Evolutionary conservation across 2,113 vertebrate species (phyloP).

Genomic region (Phylloscopus trochilus): DNA sequence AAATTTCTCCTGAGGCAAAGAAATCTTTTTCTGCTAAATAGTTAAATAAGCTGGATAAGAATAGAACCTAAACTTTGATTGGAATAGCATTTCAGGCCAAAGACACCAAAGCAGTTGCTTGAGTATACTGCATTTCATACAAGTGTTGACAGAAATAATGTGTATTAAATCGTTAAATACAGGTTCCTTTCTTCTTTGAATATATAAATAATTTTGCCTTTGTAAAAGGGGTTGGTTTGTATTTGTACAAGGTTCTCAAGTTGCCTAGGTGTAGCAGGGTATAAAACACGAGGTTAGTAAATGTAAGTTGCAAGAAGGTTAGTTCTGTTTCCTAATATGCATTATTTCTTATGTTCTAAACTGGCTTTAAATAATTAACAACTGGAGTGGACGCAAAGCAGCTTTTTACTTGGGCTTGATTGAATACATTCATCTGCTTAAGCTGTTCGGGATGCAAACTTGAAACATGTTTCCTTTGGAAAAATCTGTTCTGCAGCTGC

Average conservation of each 20-base stretch:
- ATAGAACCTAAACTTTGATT: constrained; percentile 19
- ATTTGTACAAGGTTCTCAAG: background rate
- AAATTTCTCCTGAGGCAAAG: background rate
- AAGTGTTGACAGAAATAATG: background rate
- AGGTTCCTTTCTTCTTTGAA: background rate
- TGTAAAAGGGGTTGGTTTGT: background rate
- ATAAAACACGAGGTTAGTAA: background rate
- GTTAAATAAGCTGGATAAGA: constrained; percentile 18
- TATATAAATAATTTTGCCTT: background rate
- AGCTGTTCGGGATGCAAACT: background rate
- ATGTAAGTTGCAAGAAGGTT: background rate
- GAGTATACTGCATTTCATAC: background rate
- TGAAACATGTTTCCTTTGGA: background rate
- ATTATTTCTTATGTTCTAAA: background rate
- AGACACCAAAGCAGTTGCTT: background rate
- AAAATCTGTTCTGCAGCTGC: background rate
- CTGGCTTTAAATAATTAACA: background rate
- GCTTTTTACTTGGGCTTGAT: background rate
- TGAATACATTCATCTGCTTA: background rate
- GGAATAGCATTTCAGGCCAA: background rate
- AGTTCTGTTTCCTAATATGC: background rate
- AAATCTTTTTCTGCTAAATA: constrained; percentile 26
- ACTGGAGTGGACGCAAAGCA: background rate
- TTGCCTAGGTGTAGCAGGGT: background rate
- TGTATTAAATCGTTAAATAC: background rate